Evolutionary conservation across 2,797 vertebrate species (phyloP), one percentile per base, ranked within the genome.

Genomic region (Clamator glandarius): DNA sequence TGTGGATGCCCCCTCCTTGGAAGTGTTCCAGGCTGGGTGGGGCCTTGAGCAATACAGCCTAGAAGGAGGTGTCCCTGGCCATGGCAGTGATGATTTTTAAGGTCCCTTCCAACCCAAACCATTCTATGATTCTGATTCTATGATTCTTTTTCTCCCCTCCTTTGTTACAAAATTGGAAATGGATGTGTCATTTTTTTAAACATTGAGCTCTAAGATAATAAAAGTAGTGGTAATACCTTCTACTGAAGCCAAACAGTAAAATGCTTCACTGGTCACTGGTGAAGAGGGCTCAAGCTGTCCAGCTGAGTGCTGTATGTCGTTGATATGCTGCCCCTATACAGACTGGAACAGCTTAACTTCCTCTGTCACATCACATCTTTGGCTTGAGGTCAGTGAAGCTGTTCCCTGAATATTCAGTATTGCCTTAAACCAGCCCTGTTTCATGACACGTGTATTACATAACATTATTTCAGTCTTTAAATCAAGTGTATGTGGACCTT

Each of bases 331-430:
- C 21, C 73, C 51, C 59, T 18, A 1, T 46, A 41, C 31, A 73
- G 54, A 36, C 80, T 41, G 55, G n/a, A 78, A 35, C 87, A 84
- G 80, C 54, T 90, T 79, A 72, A 33, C 61, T 79, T 87, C 44
- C 46, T n/a, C 80, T 96, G 95, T 94, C 95, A 92, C 87, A 93
- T 96, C 85, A 29, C 80, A 87, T 96, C 50, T 91, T 72, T 79
- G 61, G 50, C 80, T 74, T 58, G 52, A 82, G 82, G 61, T 93
- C 85, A 84, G 57, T 62, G 83, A 90, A 90, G 70, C 91, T 83
- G 50, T 92, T 84, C 80, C 57, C 61, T 94, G 87, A 93, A 90
- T 90, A 93, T 84, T 91, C 88, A 87, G 64, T 25, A 52, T 82
- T 91, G 95, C 95, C 93, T 87, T 84, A 90, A 96, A 95, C 44